Conservation (phyloP, 2,113 vertebrate genomes). For the Boulengeromyrus knoepffleri region DNA sequence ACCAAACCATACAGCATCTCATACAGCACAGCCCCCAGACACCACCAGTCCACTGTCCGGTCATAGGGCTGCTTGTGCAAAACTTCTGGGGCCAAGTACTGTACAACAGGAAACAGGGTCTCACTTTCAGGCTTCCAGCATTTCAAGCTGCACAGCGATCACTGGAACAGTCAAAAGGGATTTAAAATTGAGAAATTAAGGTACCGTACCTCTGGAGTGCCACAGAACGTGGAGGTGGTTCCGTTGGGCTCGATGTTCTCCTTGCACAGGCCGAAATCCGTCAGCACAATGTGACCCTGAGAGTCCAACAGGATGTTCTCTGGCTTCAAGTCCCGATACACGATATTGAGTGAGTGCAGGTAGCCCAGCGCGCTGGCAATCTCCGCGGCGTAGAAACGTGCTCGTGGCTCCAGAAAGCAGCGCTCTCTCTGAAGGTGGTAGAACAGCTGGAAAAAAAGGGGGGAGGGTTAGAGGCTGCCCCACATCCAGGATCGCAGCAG, state of each 20-base stretch:
- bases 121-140: background rate
- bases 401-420: slow-evolving; percentile 91
- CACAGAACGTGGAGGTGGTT: slow-evolving; percentile 96
- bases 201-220: slow-evolving; percentile 84
- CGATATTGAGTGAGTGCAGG: slow-evolving; percentile 94
- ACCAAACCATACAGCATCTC: slow-evolving; percentile 99
- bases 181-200: background rate
- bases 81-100: slow-evolving; percentile 97
- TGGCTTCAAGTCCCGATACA: slow-evolving; percentile 95
- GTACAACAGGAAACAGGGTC: slow-evolving; percentile 24
- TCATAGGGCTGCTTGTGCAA: slow-evolving; percentile 97
- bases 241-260: slow-evolving; percentile 97
- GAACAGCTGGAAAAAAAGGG: slow-evolving; percentile 72
- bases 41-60: slow-evolving; percentile 97
- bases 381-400: slow-evolving; percentile 92
- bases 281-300: slow-evolving; percentile 93
- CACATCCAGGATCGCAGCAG: slow-evolving; percentile 44
- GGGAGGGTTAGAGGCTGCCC: slow-evolving; percentile 18
- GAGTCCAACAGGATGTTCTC: slow-evolving; percentile 96
- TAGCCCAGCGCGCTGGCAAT: slow-evolving; percentile 95
- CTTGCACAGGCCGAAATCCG: slow-evolving; percentile 97
- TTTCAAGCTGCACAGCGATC: background rate
- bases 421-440: slow-evolving; percentile 97
- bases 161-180: background rate
- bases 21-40: slow-evolving; percentile 90